A percentile compares a stretch with the other conserved stretches of the same genome.
These are phyloP conservation scores for Acleris sparsana DNA, from an alignment of 2,888 invertebrate species.

Conservation along the genomic window DNA sequence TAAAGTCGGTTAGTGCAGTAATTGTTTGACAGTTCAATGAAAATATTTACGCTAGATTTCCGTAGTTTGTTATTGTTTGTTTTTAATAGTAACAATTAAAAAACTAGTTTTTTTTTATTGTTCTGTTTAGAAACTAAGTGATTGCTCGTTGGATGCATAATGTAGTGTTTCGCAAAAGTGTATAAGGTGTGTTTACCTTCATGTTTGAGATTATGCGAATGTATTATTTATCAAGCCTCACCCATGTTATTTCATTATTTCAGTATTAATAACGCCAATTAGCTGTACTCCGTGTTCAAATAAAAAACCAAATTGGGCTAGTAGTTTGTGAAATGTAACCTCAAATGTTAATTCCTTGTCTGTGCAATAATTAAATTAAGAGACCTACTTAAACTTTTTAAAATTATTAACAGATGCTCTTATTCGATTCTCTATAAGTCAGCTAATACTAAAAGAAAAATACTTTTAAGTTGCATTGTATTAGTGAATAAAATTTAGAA, in stretches of 20 bases:
- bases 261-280: too few relatives aligned
- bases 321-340: neutral
- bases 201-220: neutral
- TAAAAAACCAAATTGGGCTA: neutral
- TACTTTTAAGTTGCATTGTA: too few relatives aligned
- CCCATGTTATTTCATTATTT: neutral
- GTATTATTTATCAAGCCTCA: conserved; percentile 6
- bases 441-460: too few relatives aligned
- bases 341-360: neutral
- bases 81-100: neutral
- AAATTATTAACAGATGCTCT: too few relatives aligned
- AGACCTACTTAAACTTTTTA: too few relatives aligned
- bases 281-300: neutral
- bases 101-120: neutral
- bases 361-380: too few relatives aligned
- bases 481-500: too few relatives aligned
- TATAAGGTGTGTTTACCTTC: conserved; percentile 25
- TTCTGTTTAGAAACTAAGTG: neutral
- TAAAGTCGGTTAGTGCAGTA: conserved; percentile 50
- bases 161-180: conserved; percentile 20
- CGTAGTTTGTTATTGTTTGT: conserved; percentile 31
- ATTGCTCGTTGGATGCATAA: conserved; percentile 1
- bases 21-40: conserved; percentile 70
- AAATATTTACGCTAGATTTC: conserved; percentile 45
- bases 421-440: too few relatives aligned